Conservation (phyloP, 1,140 invertebrate species). For the Ericerus pela region DNA sequence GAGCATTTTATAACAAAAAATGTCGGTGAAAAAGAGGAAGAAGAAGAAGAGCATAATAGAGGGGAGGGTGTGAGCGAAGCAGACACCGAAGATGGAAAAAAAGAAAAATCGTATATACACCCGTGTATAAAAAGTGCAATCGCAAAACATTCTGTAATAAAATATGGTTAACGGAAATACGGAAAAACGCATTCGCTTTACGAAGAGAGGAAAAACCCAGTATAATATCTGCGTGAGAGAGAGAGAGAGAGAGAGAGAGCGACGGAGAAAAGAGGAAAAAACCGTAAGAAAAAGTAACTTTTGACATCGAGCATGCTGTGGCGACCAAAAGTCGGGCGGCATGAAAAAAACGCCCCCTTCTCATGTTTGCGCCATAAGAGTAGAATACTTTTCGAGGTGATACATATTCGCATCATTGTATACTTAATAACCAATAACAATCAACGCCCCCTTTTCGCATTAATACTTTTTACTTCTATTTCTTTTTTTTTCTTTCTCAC, state of each 20-base stretch:
- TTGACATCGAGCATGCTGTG: slow-evolving; percentile 7
- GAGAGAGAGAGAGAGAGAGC: no score
- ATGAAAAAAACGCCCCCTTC: slow-evolving; percentile 10
- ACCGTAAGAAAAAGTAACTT: no score
- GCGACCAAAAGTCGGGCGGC: slow-evolving; percentile 10
- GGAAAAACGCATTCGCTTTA: slow-evolving; percentile 4
- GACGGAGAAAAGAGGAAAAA: no score
- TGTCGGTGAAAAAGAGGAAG: background rate
- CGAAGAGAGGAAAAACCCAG: no score
- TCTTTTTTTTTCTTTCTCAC: background rate
- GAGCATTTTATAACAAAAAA: no score
- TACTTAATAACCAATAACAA: slow-evolving; percentile 9
- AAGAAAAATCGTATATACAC: no score
- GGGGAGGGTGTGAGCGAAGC: no score
- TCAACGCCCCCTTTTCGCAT: slow-evolving; percentile 5
- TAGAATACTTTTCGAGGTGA: no score
- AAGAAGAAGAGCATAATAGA: no score
- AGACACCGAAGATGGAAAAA: no score
- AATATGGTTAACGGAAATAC: slow-evolving; percentile 12
- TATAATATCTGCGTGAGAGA: no score
- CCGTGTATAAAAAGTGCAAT: no score
- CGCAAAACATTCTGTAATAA: background rate
- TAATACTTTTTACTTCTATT: background rate
- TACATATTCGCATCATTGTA: slow-evolving; percentile 7
- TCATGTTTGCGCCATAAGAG: slow-evolving; percentile 1